Evolutionary conservation across 2,888 invertebrate species (phyloP).

Genomic region (Monopis laevigella): DNA sequence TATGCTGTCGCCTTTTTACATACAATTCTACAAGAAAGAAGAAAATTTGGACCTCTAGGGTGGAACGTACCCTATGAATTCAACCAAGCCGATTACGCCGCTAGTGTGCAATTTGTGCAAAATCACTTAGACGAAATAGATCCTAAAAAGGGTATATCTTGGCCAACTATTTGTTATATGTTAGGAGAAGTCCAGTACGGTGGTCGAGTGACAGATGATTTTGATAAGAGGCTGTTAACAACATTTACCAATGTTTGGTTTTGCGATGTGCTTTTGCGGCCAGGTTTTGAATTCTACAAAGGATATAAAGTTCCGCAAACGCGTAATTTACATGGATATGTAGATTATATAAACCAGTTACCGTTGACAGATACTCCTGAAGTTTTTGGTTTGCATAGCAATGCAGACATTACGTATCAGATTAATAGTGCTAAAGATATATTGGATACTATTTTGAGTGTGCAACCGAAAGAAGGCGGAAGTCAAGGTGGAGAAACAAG

Average conservation of each 20-base stretch:
- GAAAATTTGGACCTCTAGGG: constrained; percentile 95
- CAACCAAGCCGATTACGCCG: constrained; percentile 95
- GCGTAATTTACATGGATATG: constrained; percentile 77
- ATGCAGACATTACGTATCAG: constrained; percentile 97
- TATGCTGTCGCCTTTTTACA: constrained; percentile 96
- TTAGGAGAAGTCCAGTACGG: constrained; percentile 90
- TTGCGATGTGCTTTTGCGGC: constrained; percentile 85
- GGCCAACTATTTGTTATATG: constrained; percentile 98
- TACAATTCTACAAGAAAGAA: constrained; percentile 92
- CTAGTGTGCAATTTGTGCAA: constrained; percentile 95
- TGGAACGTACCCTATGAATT: constrained; percentile 99
- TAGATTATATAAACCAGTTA: constrained; percentile 87
- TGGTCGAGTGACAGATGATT: constrained; percentile 96
- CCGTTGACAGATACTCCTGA: constrained; percentile 91
- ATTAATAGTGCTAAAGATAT: constrained; percentile 96
- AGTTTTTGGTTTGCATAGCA: constrained; percentile 95
- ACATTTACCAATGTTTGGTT: constrained; percentile 97
- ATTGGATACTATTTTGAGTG: constrained; percentile 91
- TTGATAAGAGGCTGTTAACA: constrained; percentile 91
- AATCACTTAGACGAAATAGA: constrained; percentile 98
- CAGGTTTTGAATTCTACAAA: constrained; percentile 92
- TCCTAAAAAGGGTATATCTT: constrained; percentile 95
- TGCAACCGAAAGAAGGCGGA: constrained; percentile 97
- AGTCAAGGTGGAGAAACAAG: constrained; percentile 91
- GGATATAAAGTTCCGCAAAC: constrained; percentile 92